Conservation (phyloP, 2,797 vertebrate genomes). For the Phoebastria nigripes region DNA sequence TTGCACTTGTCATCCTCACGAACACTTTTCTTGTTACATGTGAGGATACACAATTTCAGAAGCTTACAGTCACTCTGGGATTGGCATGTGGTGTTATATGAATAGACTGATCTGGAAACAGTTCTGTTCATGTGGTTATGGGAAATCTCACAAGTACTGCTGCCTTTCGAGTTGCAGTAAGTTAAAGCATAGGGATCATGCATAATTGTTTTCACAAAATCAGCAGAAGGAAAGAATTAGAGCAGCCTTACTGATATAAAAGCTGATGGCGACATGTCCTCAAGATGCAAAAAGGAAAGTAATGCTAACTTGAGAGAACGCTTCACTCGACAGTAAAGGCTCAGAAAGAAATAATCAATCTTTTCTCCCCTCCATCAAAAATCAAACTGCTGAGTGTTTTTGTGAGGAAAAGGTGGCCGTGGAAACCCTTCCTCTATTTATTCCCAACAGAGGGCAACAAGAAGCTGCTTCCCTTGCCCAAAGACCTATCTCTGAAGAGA, state of each 20-base stretch:
- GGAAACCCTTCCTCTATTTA: background rate
- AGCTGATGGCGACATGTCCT: background rate
- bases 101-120: background rate
- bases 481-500: background rate
- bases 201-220: background rate
- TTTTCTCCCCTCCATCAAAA: background rate
- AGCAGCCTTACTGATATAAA: background rate
- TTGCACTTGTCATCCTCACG: background rate
- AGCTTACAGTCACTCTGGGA: background rate
- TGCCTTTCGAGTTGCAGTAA: background rate
- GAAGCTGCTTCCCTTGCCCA: background rate
- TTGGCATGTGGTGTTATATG: background rate
- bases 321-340: background rate
- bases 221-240: background rate
- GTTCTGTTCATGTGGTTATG: background rate
- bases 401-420: background rate
- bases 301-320: background rate
- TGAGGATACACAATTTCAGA: background rate
- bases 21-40: background rate
- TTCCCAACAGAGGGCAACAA: background rate
- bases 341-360: background rate
- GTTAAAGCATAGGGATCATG: background rate
- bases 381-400: background rate
- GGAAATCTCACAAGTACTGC: background rate
- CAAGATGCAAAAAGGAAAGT: background rate